Evolutionary conservation across 2,113 vertebrate genomes (phyloP).

Genomic region (Meles meles): DNA sequence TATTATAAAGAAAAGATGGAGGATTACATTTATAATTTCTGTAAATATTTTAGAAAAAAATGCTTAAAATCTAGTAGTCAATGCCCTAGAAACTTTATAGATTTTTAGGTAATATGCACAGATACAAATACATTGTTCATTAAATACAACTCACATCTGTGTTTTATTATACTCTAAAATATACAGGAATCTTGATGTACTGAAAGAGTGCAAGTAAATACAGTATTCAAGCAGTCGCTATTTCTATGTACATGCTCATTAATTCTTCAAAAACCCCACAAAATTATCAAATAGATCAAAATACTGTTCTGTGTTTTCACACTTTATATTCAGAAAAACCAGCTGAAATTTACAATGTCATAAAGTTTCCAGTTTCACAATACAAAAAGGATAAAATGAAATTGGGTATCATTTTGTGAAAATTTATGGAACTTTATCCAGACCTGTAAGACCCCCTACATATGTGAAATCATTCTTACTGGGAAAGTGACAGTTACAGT

Average conservation of each 20-base stretch:
- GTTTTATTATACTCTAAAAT: conserved; percentile 98
- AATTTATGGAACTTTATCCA: conserved; percentile 82
- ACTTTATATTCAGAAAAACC: conserved; percentile 88
- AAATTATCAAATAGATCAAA: conserved; percentile 91
- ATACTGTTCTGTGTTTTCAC: conserved; percentile 86
- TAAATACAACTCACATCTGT: conserved; percentile 92
- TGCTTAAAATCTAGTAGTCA: conserved; percentile 78
- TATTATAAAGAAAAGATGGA: conserved; percentile 74
- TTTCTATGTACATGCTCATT: conserved; percentile 94
- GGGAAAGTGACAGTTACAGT: conserved; percentile 79
- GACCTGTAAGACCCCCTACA: conserved; percentile 80
- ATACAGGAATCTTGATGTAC: conserved; percentile 97
- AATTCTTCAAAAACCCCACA: conserved; percentile 89
- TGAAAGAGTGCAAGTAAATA: conserved; percentile 93
- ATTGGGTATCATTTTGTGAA: conserved; percentile 78
- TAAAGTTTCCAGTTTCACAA: conserved; percentile 94
- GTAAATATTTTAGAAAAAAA: conserved; percentile 72
- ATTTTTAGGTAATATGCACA: conserved; percentile 77
- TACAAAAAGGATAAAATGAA: conserved; percentile 86
- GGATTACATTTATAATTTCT: conserved; percentile 70
- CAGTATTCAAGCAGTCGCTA: conserved; percentile 92
- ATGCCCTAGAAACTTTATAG: conserved; percentile 73
- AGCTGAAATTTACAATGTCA: conserved; percentile 89
- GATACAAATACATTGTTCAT: conserved; percentile 87
- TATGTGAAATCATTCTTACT: conserved; percentile 74